Evolutionary conservation across 2,888 invertebrate genomes (phyloP).

Genomic region (Apamea anceps): DNA sequence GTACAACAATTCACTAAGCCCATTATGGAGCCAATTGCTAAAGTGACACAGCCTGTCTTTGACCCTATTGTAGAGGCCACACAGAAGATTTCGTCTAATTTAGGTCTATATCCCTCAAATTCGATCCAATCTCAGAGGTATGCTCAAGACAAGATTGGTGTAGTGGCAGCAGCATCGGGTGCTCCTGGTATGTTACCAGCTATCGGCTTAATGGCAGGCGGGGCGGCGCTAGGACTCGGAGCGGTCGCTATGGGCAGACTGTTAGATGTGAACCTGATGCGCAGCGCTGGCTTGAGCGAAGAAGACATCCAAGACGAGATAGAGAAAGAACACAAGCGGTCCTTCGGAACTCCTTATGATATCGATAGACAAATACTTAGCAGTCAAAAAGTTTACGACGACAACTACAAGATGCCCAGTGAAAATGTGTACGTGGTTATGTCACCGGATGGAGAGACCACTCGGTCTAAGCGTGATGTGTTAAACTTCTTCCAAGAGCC

Average conservation of each 20-base stretch:
- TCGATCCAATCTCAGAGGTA: constrained; percentile 85
- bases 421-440: constrained; percentile 89
- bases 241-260: constrained; percentile 94
- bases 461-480: constrained; percentile 81
- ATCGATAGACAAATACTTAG: constrained; percentile 86
- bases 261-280: constrained; percentile 91
- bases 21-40: constrained; percentile 90
- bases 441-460: constrained; percentile 83
- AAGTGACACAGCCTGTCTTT: constrained; percentile 91
- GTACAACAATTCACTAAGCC: constrained; percentile 92
- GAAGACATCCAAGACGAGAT: constrained; percentile 83
- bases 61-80: constrained; percentile 95
- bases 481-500: constrained; percentile 76
- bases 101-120: constrained; percentile 91
- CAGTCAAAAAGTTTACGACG: constrained; percentile 85
- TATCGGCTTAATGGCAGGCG: constrained; percentile 94
- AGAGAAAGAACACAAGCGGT: constrained; percentile 90
- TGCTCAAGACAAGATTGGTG: constrained; percentile 92
- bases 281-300: constrained; percentile 86
- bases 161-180: constrained; percentile 88
- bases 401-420: constrained; percentile 89
- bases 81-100: constrained; percentile 94
- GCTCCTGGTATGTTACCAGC: constrained; percentile 93
- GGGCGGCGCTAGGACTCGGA: constrained; percentile 95
- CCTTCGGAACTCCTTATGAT: constrained; percentile 84